These are phyloP conservation scores for Oreochromis mossambicus DNA, from an alignment of 2,797 vertebrate species.

Conservation along the genomic window DNA sequence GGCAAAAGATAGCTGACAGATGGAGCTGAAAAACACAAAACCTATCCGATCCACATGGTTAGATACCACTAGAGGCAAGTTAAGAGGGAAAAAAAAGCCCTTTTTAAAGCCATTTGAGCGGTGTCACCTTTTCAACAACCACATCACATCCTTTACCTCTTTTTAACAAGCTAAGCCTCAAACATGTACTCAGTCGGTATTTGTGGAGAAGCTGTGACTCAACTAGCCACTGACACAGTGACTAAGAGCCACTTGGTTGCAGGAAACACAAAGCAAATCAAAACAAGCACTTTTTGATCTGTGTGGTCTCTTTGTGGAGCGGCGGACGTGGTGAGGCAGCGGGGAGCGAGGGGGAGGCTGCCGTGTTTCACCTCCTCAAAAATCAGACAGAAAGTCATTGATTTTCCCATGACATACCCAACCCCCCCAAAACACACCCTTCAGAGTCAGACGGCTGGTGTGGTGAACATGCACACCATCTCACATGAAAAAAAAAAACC, in stretches of 20 bases:
- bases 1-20: not conserved
- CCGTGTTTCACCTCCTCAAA: constrained; percentile 47
- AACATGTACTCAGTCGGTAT: not conserved
- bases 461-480: constrained; percentile 47
- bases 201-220: constrained; percentile 33
- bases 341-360: constrained; percentile 13
- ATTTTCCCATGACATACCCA: constrained; percentile 71
- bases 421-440: constrained; percentile 47
- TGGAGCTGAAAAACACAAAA: not conserved
- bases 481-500: constrained; percentile 29
- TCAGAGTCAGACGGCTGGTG: constrained; percentile 55
- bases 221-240: not conserved
- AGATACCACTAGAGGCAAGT: not conserved
- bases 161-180: constrained; percentile 4
- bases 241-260: constrained; percentile 40
- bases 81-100: not conserved
- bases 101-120: not conserved
- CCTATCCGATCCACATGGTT: not conserved
- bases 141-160: not conserved
- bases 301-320: constrained; percentile 48
- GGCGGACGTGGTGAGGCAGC: constrained; percentile 15
- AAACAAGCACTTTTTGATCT: constrained; percentile 30
- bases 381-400: constrained; percentile 74
- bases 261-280: constrained; percentile 52
- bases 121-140: not conserved